Percentiles rank a stretch among this genome's conserved stretches.
Conservation (phyloP, 2,888 invertebrate genomes). For the Horisme vitalbata region DNA sequence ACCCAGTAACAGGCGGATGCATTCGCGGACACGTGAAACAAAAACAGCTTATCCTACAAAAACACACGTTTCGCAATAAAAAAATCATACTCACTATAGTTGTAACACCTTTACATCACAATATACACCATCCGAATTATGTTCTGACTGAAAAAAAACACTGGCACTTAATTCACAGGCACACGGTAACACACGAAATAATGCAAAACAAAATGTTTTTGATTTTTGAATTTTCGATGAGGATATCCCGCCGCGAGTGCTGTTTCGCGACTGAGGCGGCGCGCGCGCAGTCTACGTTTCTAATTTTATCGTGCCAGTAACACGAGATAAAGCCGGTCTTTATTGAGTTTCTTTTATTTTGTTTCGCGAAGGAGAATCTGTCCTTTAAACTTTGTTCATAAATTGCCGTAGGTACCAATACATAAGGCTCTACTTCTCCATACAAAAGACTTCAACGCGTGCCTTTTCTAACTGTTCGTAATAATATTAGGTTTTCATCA, state of each 20-base stretch:
- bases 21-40: conserved; percentile 29
- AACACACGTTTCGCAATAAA: conserved; percentile 27
- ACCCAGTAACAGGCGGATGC: conserved; percentile 32
- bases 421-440: background rate
- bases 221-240: conserved; percentile 42
- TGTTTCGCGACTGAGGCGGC: conserved; percentile 46
- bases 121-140: conserved; percentile 42
- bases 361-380: conserved; percentile 38
- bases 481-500: too few species aligned
- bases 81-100: conserved; percentile 26
- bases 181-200: conserved; percentile 49
- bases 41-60: conserved; percentile 24
- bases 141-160: conserved; percentile 31
- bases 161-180: conserved; percentile 49
- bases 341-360: conserved; percentile 70
- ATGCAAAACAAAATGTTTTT: conserved; percentile 42
- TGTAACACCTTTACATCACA: conserved; percentile 28
- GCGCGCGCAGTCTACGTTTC: conserved; percentile 53
- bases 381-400: conserved; percentile 11
- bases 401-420: background rate
- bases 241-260: conserved; percentile 50
- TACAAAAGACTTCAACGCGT: conserved; percentile 18
- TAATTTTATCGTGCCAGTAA: conserved; percentile 80
- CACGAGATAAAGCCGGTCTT: conserved; percentile 79
- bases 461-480: too few species aligned